Evolutionary conservation across 2,113 vertebrate genomes (phyloP), one percentile per base, ranked within the genome.

Genomic region (Tapirus terrestris): DNA sequence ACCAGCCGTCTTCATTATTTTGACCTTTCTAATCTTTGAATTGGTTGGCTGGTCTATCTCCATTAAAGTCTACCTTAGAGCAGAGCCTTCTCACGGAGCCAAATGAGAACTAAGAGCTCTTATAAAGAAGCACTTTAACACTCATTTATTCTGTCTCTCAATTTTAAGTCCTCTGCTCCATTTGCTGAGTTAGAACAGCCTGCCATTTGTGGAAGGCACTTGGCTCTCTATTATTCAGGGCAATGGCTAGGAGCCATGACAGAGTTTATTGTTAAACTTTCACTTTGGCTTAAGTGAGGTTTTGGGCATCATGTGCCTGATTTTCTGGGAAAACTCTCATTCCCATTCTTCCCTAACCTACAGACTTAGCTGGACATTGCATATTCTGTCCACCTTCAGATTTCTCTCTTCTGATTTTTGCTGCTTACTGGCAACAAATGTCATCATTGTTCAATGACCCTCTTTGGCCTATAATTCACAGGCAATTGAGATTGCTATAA

Each of bases 141-240:
- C 43, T 81, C 39, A 89, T 84, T 94, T 92, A 63, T 90, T 77
- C 81, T 94, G n/a, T 87, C 82, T 92, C 25, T 88, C 45, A 68
- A 25, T 93, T 96, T 96, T 88, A 84, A 91, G 33, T 67, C 58
- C 72, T 68, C 60, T 80, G 51, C 14, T 95, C n/a, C 48, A 25
- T 90, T 73, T 89, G 65, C 20, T 92, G 53, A 94, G 18, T 79
- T 77, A 48, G 25, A 77, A 76, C 5, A 27, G 8, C 16, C 20
- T 92, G 16, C 33, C 27, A 36, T 79, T 36, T 80, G 5, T 87
- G 33, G 51, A 94, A 91, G 72, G 48, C 23, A 58, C 43, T 84
- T 3, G 3, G 20, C 8, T 88, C 12, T 93, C 29, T 85, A 4
- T 70, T 61, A 76, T 88, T 21, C 70, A 60, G n/a, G 5, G 9